These are phyloP conservation scores for Lepas anatifera DNA, from an alignment of 2,888 invertebrate genomes.

Conservation along the genomic window DNA sequence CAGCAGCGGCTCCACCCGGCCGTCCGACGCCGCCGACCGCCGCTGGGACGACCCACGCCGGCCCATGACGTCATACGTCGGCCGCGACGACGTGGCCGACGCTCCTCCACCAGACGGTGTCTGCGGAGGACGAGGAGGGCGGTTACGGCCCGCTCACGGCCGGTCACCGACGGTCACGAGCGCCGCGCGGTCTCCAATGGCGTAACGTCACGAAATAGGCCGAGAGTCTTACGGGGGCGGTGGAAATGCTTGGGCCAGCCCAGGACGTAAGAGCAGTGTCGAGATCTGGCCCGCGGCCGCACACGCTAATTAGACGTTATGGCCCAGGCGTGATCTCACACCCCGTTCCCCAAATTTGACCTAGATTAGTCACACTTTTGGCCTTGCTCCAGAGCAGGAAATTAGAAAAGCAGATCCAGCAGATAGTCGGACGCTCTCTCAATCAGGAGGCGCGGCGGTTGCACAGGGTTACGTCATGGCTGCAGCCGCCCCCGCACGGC, in stretches of 20 bases:
- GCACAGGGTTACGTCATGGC: background rate
- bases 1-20: constrained; percentile 14
- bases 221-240: too few species aligned
- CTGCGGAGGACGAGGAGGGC: background rate
- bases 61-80: background rate
- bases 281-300: too few species aligned
- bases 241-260: too few species aligned
- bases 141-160: background rate
- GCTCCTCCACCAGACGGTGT: background rate
- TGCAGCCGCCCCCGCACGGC: background rate
- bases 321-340: background rate
- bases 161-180: too few species aligned
- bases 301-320: too few species aligned
- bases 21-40: too few species aligned
- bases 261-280: too few species aligned
- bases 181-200: too few species aligned
- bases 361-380: background rate
- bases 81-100: background rate
- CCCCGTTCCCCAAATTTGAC: background rate
- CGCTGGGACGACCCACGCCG: too few species aligned
- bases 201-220: too few species aligned
- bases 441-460: background rate
- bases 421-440: background rate
- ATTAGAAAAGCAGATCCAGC: background rate
- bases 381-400: background rate